Percentiles rank a stretch among this genome's conserved stretches.
Evolutionary conservation across 1,140 invertebrate genomes (phyloP).

Genomic region (Bacillus rossius): DNA sequence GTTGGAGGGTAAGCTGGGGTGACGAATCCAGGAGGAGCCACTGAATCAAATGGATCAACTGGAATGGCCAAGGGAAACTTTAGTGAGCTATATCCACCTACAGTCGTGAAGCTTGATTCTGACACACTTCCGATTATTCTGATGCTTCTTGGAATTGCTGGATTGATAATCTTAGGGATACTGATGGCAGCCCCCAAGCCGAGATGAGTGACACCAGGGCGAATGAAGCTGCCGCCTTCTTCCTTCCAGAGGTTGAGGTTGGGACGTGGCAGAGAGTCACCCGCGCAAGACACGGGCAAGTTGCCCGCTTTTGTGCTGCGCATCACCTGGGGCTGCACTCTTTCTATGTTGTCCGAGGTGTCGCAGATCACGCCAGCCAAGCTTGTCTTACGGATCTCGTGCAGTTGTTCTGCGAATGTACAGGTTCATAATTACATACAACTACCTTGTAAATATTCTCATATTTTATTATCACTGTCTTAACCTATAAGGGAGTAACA

Average conservation of each 20-base stretch:
- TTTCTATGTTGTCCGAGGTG: slow-evolving; percentile 69
- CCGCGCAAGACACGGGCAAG: slow-evolving; percentile 52
- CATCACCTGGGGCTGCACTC: slow-evolving; percentile 76
- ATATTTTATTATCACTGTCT: not conserved
- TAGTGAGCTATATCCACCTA: not conserved
- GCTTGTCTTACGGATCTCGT: slow-evolving; percentile 76
- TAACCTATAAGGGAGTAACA: not conserved
- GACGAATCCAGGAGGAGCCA: too few relatives aligned
- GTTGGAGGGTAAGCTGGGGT: too few relatives aligned
- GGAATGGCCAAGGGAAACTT: too few relatives aligned
- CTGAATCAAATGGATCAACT: too few relatives aligned
- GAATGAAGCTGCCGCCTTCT: not conserved
- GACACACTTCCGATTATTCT: not conserved
- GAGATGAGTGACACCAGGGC: not conserved
- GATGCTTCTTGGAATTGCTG: not conserved
- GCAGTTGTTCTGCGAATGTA: slow-evolving; percentile 64
- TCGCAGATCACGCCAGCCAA: slow-evolving; percentile 85
- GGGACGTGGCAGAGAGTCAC: slow-evolving; percentile 46
- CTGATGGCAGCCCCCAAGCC: not conserved
- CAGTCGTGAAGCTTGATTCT: not conserved
- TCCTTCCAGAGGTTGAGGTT: slow-evolving; percentile 57
- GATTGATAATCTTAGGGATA: not conserved
- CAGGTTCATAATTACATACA: not conserved
- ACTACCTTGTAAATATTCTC: not conserved
- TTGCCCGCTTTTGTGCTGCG: slow-evolving; percentile 51